Evolutionary conservation across 2,797 vertebrate genomes (phyloP), one percentile per base, ranked within the genome.

Genomic region (Sardinella longiceps): DNA sequence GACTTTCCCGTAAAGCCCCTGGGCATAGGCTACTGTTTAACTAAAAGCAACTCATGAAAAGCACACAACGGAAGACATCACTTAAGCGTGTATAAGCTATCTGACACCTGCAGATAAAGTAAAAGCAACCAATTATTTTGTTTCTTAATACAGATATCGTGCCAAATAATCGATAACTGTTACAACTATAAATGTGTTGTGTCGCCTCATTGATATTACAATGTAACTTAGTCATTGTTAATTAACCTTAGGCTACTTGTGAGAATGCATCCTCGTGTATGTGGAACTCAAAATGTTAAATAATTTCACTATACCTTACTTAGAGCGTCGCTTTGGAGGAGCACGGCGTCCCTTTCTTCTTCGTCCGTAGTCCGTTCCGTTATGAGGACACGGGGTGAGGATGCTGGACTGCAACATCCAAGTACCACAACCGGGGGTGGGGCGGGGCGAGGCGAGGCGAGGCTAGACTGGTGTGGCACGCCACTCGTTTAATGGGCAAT

Each of bases 341-440:
- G 82, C 46, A 77, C 28, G 1, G 28, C 87, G 66, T 85, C n/a
- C 18, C 70, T 66, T 23, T 23, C 45, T 85, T 83, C 84, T 28
- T 18, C 90, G 90, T 88, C 85, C 82, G 88, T 81, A 82, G 90
- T 88, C 85, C 90, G 85, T 89, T 91, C 90, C 89, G 88, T 90
- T 90, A 92, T 91, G 91, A 85, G 87, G 88, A 81, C 86, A 89
- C 87, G 88, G 87, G 58, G 86, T 89, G 92, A 92, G 91, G 94
- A 94, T 94, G 93, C 93, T 93, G 92, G 87, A 88, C 56, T 90
- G 91, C 88, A 93, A 92, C 92, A 93, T 95, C 93, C 94, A 94
- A 94, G 91, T 39, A 77, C 70, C 70, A 77, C 37, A 20, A 5
- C 33, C 89, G 94, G 91, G 89, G 87, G 90, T 83, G 89, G 86